Evolutionary conservation across 2,888 invertebrate genomes (phyloP).

Genomic region (Tenthredo distinguenda): DNA sequence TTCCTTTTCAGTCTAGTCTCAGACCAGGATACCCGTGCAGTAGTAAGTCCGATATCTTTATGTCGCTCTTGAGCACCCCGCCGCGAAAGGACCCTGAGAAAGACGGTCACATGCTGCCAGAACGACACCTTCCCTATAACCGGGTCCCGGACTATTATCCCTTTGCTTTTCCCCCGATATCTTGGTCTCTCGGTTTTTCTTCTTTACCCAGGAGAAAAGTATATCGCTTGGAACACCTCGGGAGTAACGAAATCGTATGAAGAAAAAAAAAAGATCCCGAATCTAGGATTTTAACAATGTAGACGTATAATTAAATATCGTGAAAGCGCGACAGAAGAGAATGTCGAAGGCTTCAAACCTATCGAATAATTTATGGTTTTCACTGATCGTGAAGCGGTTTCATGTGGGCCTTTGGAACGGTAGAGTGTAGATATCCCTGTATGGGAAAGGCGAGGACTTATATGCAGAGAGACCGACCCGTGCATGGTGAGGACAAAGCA

Average conservation of each 20-base stretch:
- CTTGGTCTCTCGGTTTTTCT: neutral
- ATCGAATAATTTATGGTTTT: neutral
- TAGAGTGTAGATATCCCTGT: neutral
- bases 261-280: no score
- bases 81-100: constrained; percentile 21
- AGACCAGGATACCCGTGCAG: neutral
- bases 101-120: constrained; percentile 47
- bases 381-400: neutral
- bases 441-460: neutral
- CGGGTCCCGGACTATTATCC: constrained; percentile 11
- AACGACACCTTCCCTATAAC: constrained; percentile 38
- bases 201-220: neutral
- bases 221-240: neutral
- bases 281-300: no score
- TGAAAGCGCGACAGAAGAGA: neutral
- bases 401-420: neutral
- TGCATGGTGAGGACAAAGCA: constrained; percentile 21
- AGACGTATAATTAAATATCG: neutral
- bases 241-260: neutral
- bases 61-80: constrained; percentile 15
- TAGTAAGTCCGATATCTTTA: constrained; percentile 36
- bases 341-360: neutral
- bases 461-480: neutral
- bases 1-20: neutral
- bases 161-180: neutral